A percentile compares a stretch with the other conserved stretches of the same genome.
Conservation (phyloP, 2,113 vertebrate genomes). For the Coptodon bakossiorum region DNA sequence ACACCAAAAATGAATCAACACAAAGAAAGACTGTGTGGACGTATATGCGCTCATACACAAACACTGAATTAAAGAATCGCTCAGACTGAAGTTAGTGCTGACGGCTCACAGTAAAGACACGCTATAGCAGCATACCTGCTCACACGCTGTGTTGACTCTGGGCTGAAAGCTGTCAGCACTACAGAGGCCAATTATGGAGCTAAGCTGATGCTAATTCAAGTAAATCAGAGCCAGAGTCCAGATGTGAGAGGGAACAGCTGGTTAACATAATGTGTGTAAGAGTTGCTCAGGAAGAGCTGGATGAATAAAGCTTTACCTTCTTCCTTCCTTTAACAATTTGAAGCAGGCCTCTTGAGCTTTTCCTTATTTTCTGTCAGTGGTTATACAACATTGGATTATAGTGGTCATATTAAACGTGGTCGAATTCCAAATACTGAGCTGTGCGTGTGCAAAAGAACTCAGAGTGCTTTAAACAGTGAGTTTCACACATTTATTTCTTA, state of each 20-base stretch:
- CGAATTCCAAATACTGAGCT: background rate
- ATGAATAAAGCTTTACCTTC: background rate
- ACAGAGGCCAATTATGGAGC: background rate
- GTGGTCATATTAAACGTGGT: background rate
- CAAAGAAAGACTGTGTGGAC: background rate
- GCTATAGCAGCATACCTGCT: background rate
- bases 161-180: background rate
- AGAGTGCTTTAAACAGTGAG: background rate
- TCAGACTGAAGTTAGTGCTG: background rate
- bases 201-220: background rate
- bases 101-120: background rate
- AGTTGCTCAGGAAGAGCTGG: background rate
- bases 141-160: background rate
- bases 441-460: background rate
- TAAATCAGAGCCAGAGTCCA: conserved; percentile 10
- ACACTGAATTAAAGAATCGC: background rate
- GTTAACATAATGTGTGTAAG: background rate
- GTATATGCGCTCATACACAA: background rate
- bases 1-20: background rate
- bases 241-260: background rate
- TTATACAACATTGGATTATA: background rate
- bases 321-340: background rate
- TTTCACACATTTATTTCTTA: background rate
- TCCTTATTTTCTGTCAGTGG: background rate
- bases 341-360: background rate